Percentiles rank a stretch among this genome's conserved stretches.
Conservation (phyloP, 1,140 invertebrate genomes). For the Chrysomallon squamiferum region DNA sequence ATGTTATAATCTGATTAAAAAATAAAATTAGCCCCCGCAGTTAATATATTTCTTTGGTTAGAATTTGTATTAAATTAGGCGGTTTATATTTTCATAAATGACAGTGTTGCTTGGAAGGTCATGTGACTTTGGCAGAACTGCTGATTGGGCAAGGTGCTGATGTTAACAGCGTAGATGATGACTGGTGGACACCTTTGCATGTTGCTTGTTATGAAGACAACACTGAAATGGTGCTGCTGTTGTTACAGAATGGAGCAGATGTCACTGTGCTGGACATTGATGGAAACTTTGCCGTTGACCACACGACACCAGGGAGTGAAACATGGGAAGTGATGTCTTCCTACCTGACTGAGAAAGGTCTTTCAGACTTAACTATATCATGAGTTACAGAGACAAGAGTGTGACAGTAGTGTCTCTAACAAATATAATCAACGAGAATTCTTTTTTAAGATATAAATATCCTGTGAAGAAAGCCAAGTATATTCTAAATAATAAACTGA, state of each 20-base stretch:
- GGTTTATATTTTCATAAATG: too few species aligned
- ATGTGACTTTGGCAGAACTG: constrained; percentile 42
- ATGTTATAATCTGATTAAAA: too few species aligned
- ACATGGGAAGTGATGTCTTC: constrained; percentile 19
- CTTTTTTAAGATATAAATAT: too few species aligned
- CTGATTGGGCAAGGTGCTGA: constrained; percentile 75
- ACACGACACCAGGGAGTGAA: constrained; percentile 30
- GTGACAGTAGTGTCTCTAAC: not conserved
- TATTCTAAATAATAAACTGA: too few species aligned
- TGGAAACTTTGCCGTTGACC: constrained; percentile 41
- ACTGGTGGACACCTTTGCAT: constrained; percentile 81
- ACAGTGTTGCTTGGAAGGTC: constrained; percentile 51
- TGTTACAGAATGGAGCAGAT: constrained; percentile 60
- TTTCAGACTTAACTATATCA: not conserved
- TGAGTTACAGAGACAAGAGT: not conserved
- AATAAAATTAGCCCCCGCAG: too few species aligned
- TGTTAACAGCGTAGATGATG: constrained; percentile 76
- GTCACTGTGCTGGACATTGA: constrained; percentile 35
- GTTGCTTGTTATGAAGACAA: constrained; percentile 81
- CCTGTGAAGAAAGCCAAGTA: too few species aligned
- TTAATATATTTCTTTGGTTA: too few species aligned
- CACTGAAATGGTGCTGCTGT: constrained; percentile 72
- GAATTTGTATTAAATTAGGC: too few species aligned
- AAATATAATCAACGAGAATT: too few species aligned
- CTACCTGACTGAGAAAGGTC: constrained; percentile 36